Evolutionary conservation across 2,888 invertebrate genomes (phyloP).

Genomic region (Octonoba sinensis): DNA sequence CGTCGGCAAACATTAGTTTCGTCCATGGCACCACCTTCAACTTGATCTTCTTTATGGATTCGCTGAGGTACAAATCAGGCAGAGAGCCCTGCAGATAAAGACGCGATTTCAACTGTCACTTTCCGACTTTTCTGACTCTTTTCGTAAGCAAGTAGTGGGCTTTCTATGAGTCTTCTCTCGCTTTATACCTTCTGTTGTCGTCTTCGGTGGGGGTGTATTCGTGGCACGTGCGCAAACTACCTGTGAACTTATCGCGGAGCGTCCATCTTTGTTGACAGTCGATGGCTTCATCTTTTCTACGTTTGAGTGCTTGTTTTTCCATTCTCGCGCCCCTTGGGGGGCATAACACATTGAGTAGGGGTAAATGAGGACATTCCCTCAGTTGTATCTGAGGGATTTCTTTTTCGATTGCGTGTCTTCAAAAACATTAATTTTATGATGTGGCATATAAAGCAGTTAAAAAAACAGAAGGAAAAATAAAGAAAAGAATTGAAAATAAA

Average conservation of each 20-base stretch:
- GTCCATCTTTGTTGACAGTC: slow-evolving; percentile 55
- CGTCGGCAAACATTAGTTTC: slow-evolving; percentile 18
- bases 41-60: slow-evolving; percentile 34
- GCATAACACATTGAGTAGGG: too few species aligned
- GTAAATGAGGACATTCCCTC: too few species aligned
- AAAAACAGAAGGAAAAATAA: too few species aligned
- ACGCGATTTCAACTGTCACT: slow-evolving; percentile 29
- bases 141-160: background rate
- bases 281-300: slow-evolving; percentile 36
- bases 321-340: background rate
- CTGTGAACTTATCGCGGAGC: slow-evolving; percentile 36
- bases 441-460: too few species aligned
- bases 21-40: slow-evolving; percentile 29
- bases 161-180: background rate
- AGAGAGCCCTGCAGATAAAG: slow-evolving; percentile 38
- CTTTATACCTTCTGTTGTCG: background rate
- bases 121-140: background rate
- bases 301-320: background rate
- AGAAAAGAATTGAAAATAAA: too few species aligned
- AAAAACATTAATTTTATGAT: background rate
- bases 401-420: background rate
- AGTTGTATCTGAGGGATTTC: too few species aligned
- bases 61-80: slow-evolving; percentile 31
- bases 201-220: slow-evolving; percentile 50
- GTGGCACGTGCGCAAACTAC: slow-evolving; percentile 52